phyloP scores from a whole-genome alignment of 2,113 vertebrate species.

The Esox niger region DNA sequence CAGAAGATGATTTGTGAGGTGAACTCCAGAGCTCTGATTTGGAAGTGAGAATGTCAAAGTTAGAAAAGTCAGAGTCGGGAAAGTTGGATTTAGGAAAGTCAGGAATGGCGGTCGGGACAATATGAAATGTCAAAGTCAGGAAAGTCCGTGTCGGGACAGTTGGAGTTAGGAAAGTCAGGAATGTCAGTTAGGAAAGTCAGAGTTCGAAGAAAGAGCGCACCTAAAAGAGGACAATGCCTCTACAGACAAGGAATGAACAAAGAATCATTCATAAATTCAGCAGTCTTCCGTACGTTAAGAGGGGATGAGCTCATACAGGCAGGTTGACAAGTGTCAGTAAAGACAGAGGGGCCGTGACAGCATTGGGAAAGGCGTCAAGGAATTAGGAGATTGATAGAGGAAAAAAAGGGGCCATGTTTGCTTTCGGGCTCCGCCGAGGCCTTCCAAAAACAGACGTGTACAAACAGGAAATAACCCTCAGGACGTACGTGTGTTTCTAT shows the following conservation, averaged over 20 bases:
- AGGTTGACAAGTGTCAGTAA: slow-evolving; percentile 37
- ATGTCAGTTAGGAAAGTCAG: slow-evolving; percentile 17
- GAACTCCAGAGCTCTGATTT: slow-evolving; percentile 47
- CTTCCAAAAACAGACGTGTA: slow-evolving; percentile 44
- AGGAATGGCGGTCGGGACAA: too few relatives aligned
- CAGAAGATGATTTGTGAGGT: slow-evolving; percentile 44
- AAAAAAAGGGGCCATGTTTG: slow-evolving; percentile 27
- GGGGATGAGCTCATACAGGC: slow-evolving; percentile 47
- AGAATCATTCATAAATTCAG: slow-evolving; percentile 57
- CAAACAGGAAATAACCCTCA: slow-evolving; percentile 43
- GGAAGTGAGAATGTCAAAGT: too few relatives aligned
- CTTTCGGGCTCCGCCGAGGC: slow-evolving; percentile 33
- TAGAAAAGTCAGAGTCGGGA: too few relatives aligned
- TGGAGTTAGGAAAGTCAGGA: slow-evolving; percentile 8
- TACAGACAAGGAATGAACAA: slow-evolving; percentile 56
- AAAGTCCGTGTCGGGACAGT: too few relatives aligned
- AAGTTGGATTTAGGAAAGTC: too few relatives aligned
- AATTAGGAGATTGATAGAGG: slow-evolving; percentile 14
- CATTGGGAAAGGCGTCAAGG: slow-evolving; percentile 5
- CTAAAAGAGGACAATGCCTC: slow-evolving; percentile 52
- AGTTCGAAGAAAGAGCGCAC: slow-evolving; percentile 15
- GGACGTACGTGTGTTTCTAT: slow-evolving; percentile 48
- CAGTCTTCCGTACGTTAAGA: slow-evolving; percentile 35
- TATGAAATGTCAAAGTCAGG: too few relatives aligned
- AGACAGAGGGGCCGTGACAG: slow-evolving; percentile 29